phyloP scores from a whole-genome alignment of 2,888 invertebrate species.

The Mimumesa dahlbomi region DNA sequence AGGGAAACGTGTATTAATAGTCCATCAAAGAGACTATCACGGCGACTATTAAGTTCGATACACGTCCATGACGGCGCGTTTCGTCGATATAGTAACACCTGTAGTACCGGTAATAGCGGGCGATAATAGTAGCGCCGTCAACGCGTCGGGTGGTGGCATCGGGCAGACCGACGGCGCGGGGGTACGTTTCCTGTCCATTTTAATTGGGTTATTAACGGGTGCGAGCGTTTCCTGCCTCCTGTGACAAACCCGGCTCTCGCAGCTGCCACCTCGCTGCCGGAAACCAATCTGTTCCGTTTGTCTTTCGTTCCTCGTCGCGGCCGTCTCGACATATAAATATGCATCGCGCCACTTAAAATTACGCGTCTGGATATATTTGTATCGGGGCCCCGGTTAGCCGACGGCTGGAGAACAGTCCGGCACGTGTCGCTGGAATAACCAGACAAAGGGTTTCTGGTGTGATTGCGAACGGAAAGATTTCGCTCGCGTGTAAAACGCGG shows the following conservation, averaged over 20 bases:
- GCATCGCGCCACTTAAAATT: constrained; percentile 62
- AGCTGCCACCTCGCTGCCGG: constrained; percentile 70
- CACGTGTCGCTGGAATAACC: not conserved
- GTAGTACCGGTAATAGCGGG: constrained; percentile 42
- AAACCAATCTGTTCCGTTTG: constrained; percentile 75
- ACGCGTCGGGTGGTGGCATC: constrained; percentile 39
- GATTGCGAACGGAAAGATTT: not conserved
- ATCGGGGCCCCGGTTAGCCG: not conserved
- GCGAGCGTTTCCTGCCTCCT: constrained; percentile 73
- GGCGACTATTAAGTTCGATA: not conserved
- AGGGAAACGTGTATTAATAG: not conserved
- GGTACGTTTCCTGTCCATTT: constrained; percentile 70
- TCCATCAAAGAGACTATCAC: not conserved
- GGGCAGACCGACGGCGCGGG: constrained; percentile 37
- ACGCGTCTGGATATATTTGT: constrained; percentile 17
- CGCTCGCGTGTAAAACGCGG: too few relatives aligned
- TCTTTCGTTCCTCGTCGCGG: constrained; percentile 55
- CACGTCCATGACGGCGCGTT: not conserved
- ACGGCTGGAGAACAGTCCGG: not conserved
- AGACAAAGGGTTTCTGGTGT: not conserved
- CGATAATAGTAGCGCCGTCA: constrained; percentile 46
- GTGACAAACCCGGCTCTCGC: constrained; percentile 66
- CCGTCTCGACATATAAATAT: constrained; percentile 62
- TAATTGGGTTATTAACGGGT: constrained; percentile 73
- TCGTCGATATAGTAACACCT: constrained; percentile 37